These are phyloP conservation scores for Amphiprion clarkii DNA, from an alignment of 2,797 vertebrate genomes.

Conservation along the genomic window DNA sequence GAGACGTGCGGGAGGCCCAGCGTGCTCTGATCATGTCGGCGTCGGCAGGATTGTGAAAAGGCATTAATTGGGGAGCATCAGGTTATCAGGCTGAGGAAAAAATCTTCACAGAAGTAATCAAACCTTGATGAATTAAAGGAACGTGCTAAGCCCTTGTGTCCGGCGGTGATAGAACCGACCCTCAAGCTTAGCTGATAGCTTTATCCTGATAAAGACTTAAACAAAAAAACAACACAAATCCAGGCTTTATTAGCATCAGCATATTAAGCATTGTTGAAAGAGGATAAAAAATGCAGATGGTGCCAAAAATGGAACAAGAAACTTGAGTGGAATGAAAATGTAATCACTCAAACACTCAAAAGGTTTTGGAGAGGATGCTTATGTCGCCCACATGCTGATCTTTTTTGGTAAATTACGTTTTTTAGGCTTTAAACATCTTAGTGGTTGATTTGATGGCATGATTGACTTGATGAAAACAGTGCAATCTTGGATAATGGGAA, in stretches of 20 bases:
- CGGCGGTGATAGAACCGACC: slow-evolving; percentile 78
- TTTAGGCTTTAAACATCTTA: slow-evolving; percentile 72
- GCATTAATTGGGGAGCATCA: slow-evolving; percentile 83
- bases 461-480: slow-evolving; percentile 76
- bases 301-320: slow-evolving; percentile 72
- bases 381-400: slow-evolving; percentile 73
- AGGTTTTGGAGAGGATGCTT: slow-evolving; percentile 77
- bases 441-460: slow-evolving; percentile 78
- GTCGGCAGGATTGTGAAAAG: slow-evolving; percentile 78
- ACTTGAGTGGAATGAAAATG: slow-evolving; percentile 79
- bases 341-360: slow-evolving; percentile 78
- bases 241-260: slow-evolving; percentile 77
- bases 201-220: slow-evolving; percentile 73
- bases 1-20: slow-evolving; percentile 58
- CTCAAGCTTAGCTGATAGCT: slow-evolving; percentile 73
- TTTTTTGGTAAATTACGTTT: slow-evolving; percentile 72
- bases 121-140: slow-evolving; percentile 88
- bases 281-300: slow-evolving; percentile 73
- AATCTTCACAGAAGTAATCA: slow-evolving; percentile 89
- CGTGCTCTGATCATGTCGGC: slow-evolving; percentile 71
- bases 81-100: slow-evolving; percentile 81
- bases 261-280: slow-evolving; percentile 67
- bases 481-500: slow-evolving; percentile 65
- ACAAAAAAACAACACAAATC: slow-evolving; percentile 76
- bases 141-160: slow-evolving; percentile 85